Percentiles rank a stretch among this genome's conserved stretches.
phyloP scores from a whole-genome alignment of 2,888 invertebrate genomes.

The Gisinianus flammeolus region DNA sequence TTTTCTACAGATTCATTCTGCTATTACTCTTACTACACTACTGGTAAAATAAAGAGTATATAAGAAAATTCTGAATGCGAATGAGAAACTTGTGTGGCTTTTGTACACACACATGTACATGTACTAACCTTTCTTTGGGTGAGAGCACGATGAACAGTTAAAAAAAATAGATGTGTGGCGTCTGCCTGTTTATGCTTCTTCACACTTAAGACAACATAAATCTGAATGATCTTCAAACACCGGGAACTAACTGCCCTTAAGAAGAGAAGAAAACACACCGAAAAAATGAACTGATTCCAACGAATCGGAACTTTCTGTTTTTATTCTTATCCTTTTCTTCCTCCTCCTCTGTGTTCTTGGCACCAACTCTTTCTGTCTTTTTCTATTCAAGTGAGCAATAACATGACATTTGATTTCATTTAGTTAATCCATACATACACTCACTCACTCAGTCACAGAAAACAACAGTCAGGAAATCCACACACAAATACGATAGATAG shows the following conservation, averaged over 20 bases:
- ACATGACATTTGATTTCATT: too few relatives aligned
- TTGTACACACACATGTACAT: background rate
- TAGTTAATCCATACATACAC: too few relatives aligned
- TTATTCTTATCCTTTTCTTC: background rate
- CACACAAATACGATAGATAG: too few relatives aligned
- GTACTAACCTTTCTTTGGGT: conserved; percentile 34
- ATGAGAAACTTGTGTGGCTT: too few relatives aligned
- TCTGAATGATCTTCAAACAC: conserved; percentile 42
- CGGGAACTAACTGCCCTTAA: conserved; percentile 42
- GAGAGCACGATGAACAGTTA: conserved; percentile 21
- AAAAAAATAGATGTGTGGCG: conserved; percentile 34
- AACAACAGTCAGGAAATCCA: too few relatives aligned
- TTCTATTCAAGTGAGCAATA: background rate
- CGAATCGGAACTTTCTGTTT: background rate
- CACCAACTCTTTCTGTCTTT: background rate
- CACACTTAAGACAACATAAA: conserved; percentile 43
- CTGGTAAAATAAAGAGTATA: too few relatives aligned
- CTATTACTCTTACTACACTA: too few relatives aligned
- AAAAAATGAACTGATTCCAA: conserved; percentile 19
- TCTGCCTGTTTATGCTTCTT: conserved; percentile 42
- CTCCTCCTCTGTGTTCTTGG: too few relatives aligned
- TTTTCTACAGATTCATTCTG: too few relatives aligned
- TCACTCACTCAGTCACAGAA: too few relatives aligned
- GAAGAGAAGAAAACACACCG: conserved; percentile 32
- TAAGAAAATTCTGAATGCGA: too few relatives aligned